Evolutionary conservation across 2,888 invertebrate species (phyloP), one percentile per base, ranked within the genome.

Genomic region (Caenorhabditis sinica): DNA sequence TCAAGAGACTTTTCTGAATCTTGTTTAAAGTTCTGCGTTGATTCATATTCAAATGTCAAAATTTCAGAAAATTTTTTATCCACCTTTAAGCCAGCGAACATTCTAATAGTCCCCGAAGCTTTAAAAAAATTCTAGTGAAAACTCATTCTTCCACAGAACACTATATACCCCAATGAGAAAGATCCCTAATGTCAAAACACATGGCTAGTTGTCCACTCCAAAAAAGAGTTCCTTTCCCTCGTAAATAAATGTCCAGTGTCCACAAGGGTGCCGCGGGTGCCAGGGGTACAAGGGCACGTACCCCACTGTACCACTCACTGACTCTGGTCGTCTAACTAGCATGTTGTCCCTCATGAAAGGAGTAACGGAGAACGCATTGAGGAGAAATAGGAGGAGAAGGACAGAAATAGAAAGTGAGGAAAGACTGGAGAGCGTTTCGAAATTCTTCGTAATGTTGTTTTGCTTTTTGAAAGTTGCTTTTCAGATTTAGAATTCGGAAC

Each of bases 221-320:
- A 51, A 51, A 5, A 51, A 51, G 6, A 20, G 20, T 4, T 20
- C n/a, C n/a, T n/a, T n/a, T 20, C n/a, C 28, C 58, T 30, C 33
- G 58, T 33, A 58, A 58, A 58, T 58, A 58, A 20, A 51, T 51
- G 20, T 51, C 20, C 8, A 51, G 56, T 40, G 23, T 40, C 61
- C 58, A n/a, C 17, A 30, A 33, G 49, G 49, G 66, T 66, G 66
- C 66, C 66, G 17, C 49, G 66, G 49, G 66, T 66, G 45, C 66
- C 49, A 49, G 33, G 30, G 51, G 51, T 15, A 66, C 51, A 66
- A 66, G 66, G 66, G 66, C 66, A 66, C 28, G 66, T 66, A 51
- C 66, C 66, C 30, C 66, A 66, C 33, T 51, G 66, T 66, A 66
- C 66, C 66, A 66, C 66, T 66, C 66, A 51, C 66, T 33, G 33